phyloP scores from a whole-genome alignment of 2,113 vertebrate genomes.

The Nansenia antarctica region DNA sequence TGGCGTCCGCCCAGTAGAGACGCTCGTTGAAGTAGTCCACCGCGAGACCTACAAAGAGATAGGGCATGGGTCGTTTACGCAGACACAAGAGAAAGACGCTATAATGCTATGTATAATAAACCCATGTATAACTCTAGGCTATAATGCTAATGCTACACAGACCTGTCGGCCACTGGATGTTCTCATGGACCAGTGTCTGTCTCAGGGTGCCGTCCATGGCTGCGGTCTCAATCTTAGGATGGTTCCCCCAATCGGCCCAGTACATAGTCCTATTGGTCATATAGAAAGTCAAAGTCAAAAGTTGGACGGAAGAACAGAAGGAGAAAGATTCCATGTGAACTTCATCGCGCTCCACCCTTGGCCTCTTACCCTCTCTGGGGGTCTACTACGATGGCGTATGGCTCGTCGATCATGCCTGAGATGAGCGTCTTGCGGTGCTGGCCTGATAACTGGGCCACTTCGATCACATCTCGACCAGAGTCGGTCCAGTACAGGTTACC shows the following conservation, averaged over 20 bases:
- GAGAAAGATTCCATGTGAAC: neutral
- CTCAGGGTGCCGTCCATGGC: slow-evolving; percentile 95
- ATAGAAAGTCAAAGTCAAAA: neutral
- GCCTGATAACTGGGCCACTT: slow-evolving; percentile 94
- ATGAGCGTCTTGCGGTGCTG: slow-evolving; percentile 94
- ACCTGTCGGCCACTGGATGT: slow-evolving; percentile 98
- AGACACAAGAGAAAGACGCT: neutral
- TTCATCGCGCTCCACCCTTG: neutral
- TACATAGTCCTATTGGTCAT: slow-evolving; percentile 87
- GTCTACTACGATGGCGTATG: slow-evolving; percentile 93
- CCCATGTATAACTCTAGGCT: neutral
- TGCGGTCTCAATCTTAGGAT: slow-evolving; percentile 95
- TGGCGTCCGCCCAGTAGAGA: slow-evolving; percentile 95
- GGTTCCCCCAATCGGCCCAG: slow-evolving; percentile 99
- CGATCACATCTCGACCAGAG: slow-evolving; percentile 93
- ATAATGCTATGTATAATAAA: neutral
- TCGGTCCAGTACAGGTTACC: slow-evolving; percentile 98
- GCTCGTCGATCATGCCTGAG: slow-evolving; percentile 97
- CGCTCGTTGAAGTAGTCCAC: slow-evolving; percentile 97
- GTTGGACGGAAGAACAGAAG: neutral
- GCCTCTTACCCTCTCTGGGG: slow-evolving; percentile 84
- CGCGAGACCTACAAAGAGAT: slow-evolving; percentile 80
- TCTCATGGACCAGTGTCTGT: slow-evolving; percentile 91
- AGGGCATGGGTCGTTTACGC: neutral
- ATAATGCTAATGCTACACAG: neutral